phyloP scores from a whole-genome alignment of 2,888 invertebrate genomes.

The Acanthopleura granulata region DNA sequence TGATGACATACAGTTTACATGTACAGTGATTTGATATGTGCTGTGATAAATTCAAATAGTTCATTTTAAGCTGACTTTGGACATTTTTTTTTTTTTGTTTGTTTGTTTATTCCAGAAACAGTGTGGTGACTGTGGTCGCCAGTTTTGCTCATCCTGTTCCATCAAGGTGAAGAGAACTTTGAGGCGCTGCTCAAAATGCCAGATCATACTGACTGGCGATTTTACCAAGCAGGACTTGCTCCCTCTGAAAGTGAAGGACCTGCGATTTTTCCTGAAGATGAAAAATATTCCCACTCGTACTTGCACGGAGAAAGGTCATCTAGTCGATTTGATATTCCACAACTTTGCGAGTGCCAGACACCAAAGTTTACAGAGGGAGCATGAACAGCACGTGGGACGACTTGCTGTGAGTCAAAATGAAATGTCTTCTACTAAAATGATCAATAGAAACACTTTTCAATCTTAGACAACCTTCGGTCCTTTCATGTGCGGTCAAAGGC shows the following conservation, averaged over 20 bases:
- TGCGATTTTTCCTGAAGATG: conserved; percentile 56
- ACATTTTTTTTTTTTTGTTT: conserved; percentile 1
- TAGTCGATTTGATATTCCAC: conserved; percentile 60
- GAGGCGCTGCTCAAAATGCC: conserved; percentile 59
- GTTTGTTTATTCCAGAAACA: conserved; percentile 50
- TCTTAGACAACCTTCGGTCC: no score
- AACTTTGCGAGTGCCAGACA: conserved; percentile 37
- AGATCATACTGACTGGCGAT: conserved; percentile 51
- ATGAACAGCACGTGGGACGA: conserved; percentile 40
- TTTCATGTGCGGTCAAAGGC: no score
- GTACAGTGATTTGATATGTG: no score
- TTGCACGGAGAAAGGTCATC: conserved; percentile 65
- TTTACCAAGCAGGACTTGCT: conserved; percentile 57
- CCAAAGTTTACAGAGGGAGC: conserved; percentile 37
- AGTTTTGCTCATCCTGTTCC: conserved; percentile 57
- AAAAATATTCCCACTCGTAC: conserved; percentile 56
- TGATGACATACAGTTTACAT: no score
- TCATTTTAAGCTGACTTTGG: no score
- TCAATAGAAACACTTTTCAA: no score
- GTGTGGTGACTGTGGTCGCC: conserved; percentile 56
- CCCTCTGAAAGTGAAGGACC: conserved; percentile 61
- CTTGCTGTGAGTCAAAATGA: conserved; percentile 40
- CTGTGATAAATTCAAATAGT: no score
- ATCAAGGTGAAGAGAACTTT: conserved; percentile 32
- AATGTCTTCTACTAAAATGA: no score